Conservation (phyloP, 1,140 invertebrate species). For the Sarcophaga bullata region DNA sequence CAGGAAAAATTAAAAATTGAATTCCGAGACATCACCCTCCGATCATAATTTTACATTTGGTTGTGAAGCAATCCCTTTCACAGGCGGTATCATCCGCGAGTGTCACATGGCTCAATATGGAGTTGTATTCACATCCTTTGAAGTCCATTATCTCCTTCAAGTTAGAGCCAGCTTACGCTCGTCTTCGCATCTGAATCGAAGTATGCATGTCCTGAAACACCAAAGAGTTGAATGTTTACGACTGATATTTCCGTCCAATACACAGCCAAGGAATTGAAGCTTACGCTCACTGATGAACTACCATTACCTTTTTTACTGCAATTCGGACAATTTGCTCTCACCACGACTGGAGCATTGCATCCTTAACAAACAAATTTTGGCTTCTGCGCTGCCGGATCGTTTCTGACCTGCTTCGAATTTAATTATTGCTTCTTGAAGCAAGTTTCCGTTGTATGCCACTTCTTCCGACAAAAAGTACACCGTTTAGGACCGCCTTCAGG, state of each 20-base stretch:
- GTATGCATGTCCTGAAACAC: constrained; percentile 33
- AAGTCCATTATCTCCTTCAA: no score
- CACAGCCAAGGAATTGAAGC: not conserved
- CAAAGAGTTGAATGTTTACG: constrained; percentile 12
- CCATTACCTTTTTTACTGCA: not conserved
- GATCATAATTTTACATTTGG: no score
- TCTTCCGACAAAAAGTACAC: constrained; percentile 29
- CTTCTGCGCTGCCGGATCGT: no score
- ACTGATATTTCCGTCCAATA: constrained; percentile 33
- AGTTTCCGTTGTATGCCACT: not conserved
- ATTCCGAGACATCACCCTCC: no score
- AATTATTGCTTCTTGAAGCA: not conserved
- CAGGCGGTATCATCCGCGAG: no score
- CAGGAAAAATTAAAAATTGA: no score
- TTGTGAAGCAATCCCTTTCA: no score
- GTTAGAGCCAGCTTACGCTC: constrained; percentile 37
- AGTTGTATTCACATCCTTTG: no score
- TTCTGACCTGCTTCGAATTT: constrained; percentile 20
- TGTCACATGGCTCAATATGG: no score
- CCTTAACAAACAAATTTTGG: no score
- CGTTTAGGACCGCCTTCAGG: not conserved
- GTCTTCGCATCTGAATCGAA: constrained; percentile 41
- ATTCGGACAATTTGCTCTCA: no score
- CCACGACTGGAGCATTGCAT: no score
- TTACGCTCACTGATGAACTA: not conserved